These are phyloP conservation scores for Catonia carolina DNA, from an alignment of 2,888 invertebrate genomes.

Conservation along the genomic window DNA sequence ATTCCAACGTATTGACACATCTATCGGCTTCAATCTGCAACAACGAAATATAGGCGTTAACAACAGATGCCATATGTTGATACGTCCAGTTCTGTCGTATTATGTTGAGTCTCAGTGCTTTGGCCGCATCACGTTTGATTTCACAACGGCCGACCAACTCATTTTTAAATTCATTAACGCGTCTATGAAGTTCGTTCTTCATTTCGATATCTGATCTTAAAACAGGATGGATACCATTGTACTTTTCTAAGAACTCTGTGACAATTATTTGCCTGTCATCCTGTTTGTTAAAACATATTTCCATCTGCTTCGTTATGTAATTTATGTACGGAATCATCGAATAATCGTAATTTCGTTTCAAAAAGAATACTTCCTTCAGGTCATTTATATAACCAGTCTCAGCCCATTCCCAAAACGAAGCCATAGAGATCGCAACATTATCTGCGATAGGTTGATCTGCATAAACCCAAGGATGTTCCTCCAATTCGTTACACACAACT, in stretches of 20 bases:
- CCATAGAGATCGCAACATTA: constrained; percentile 43
- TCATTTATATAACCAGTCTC: constrained; percentile 49
- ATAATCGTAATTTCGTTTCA: constrained; percentile 51
- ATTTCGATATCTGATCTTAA: constrained; percentile 51
- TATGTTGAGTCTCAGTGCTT: constrained; percentile 48
- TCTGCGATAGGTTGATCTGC: constrained; percentile 44
- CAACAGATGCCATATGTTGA: constrained; percentile 49
- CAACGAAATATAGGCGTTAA: constrained; percentile 50
- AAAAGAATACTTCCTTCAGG: constrained; percentile 51
- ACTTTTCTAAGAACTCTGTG: constrained; percentile 50
- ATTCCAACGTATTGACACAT: constrained; percentile 43
- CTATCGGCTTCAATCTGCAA: constrained; percentile 58
- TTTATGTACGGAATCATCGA: constrained; percentile 51
- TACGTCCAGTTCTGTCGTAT: constrained; percentile 53
- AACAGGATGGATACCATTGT: constrained; percentile 54
- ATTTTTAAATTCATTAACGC: constrained; percentile 48
- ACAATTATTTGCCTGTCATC: constrained; percentile 54
- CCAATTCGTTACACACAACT: too few relatives aligned
- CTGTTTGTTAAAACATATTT: constrained; percentile 49
- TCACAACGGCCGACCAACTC: constrained; percentile 53
- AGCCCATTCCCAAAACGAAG: constrained; percentile 48
- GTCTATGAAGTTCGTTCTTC: constrained; percentile 57
- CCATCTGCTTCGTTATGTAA: constrained; percentile 50
- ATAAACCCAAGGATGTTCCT: constrained; percentile 42
- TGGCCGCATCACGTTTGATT: constrained; percentile 48